A percentile compares a stretch with the other conserved stretches of the same genome.
Evolutionary conservation across 2,113 vertebrate genomes (phyloP).

Genomic region (Craseonycteris thonglongyai): DNA sequence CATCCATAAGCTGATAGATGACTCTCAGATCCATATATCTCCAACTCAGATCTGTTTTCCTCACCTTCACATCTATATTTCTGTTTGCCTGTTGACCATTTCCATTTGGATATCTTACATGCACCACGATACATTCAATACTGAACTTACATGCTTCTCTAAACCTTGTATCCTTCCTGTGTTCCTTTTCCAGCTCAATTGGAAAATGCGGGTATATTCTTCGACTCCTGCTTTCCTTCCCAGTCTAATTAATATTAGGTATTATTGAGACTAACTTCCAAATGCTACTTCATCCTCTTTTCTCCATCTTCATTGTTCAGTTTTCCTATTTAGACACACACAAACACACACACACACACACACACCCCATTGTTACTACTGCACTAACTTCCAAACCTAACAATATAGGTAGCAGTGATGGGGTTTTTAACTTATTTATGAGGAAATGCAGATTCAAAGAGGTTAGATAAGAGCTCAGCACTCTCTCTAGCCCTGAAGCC

Average conservation of each 20-base stretch:
- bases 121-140: neutral
- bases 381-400: neutral
- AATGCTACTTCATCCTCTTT: neutral
- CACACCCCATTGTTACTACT: neutral
- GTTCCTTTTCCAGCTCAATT: neutral
- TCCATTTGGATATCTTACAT: neutral
- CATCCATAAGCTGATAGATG: neutral
- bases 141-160: neutral
- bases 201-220: neutral
- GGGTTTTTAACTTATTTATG: neutral
- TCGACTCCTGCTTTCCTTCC: neutral
- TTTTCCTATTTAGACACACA: neutral
- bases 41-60: neutral
- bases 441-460: neutral
- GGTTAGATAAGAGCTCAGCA: neutral
- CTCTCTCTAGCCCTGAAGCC: neutral
- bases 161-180: neutral
- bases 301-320: neutral
- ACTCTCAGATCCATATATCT: neutral
- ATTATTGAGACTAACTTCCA: neutral
- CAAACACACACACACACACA: too few species aligned
- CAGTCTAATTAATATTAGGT: neutral
- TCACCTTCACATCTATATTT: neutral
- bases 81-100: neutral
- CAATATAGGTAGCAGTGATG: neutral